Evolutionary conservation across 2,888 invertebrate species (phyloP).

Genomic region (Ennomos quercinarius): DNA sequence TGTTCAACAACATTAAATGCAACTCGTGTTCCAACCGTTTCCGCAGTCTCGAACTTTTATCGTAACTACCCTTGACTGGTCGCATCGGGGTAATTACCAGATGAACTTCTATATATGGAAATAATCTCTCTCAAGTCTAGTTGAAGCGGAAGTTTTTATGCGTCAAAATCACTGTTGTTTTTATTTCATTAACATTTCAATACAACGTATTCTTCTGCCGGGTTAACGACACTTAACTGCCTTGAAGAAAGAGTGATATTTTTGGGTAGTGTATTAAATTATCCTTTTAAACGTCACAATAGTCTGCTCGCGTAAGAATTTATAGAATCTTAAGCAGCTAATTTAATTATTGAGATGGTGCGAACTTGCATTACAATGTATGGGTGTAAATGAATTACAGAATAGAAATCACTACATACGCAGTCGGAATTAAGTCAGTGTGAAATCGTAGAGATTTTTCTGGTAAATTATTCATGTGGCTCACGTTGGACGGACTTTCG

Average conservation of each 20-base stretch:
- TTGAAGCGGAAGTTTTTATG: conserved; percentile 29
- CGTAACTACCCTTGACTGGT: conserved; percentile 12
- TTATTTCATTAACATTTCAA: conserved; percentile 39
- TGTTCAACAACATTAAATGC: conserved; percentile 42
- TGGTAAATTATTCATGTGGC: conserved; percentile 85
- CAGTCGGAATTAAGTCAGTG: conserved; percentile 80
- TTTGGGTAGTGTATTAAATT: conserved; percentile 24
- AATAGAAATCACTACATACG: conserved; percentile 77
- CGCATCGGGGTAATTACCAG: conserved; percentile 11
- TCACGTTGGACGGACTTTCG: conserved; percentile 80
- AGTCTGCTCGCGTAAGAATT: not conserved
- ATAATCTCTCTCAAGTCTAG: conserved; percentile 25
- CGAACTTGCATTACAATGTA: conserved; percentile 65
- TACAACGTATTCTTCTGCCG: conserved; percentile 45
- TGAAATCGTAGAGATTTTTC: conserved; percentile 85
- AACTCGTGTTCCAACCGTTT: conserved; percentile 31
- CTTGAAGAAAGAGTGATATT: conserved; percentile 48
- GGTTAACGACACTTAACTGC: conserved; percentile 56
- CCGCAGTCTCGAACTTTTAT: conserved; percentile 40
- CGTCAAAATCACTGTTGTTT: conserved; percentile 32
- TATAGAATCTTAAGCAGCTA: conserved; percentile 31
- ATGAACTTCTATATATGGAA: conserved; percentile 16
- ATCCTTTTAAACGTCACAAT: conserved; percentile 17
- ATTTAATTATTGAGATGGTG: conserved; percentile 53
- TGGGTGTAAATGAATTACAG: conserved; percentile 75